A percentile compares a stretch with the other conserved stretches of the same genome.
Conservation (phyloP, 2,888 invertebrate species). For the Liposcelis brunnea region DNA sequence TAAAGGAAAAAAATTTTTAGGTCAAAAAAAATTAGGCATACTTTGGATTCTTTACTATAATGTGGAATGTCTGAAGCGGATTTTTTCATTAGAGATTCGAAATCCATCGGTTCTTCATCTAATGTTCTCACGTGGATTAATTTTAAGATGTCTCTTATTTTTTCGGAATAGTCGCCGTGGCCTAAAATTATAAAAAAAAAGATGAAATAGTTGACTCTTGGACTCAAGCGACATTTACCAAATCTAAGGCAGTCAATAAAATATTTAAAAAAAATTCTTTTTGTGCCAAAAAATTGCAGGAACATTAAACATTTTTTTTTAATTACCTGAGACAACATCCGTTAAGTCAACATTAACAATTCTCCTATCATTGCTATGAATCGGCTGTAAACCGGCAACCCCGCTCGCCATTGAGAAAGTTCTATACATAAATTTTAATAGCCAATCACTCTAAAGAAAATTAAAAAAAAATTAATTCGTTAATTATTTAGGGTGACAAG, state of each 20-base stretch:
- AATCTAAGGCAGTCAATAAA: neutral
- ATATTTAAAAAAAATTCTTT: too few species aligned
- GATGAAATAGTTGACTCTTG: too few species aligned
- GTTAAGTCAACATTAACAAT: slow-evolving; percentile 42
- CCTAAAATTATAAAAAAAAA: slow-evolving; percentile 29
- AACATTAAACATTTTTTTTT: slow-evolving; percentile 1
- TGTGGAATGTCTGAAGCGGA: slow-evolving; percentile 22
- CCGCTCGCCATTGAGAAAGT: slow-evolving; percentile 39
- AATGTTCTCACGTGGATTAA: slow-evolving; percentile 23
- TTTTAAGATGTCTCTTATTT: slow-evolving; percentile 33
- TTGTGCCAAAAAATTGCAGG: too few species aligned
- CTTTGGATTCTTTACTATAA: slow-evolving; percentile 9
- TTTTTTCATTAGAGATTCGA: slow-evolving; percentile 21
- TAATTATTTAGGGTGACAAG: neutral
- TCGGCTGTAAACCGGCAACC: slow-evolving; percentile 40
- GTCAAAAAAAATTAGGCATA: neutral
- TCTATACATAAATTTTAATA: slow-evolving; percentile 44
- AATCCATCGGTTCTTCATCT: slow-evolving; percentile 18
- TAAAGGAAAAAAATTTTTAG: neutral
- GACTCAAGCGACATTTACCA: too few species aligned
- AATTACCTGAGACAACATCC: slow-evolving; percentile 31
- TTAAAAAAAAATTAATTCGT: slow-evolving; percentile 5
- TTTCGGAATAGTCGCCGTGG: slow-evolving; percentile 38
- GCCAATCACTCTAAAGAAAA: slow-evolving; percentile 37
- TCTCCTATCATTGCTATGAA: slow-evolving; percentile 31